Evolutionary conservation across 2,113 vertebrate genomes (phyloP).

Genomic region (Psammodynastes pulverulentus): DNA sequence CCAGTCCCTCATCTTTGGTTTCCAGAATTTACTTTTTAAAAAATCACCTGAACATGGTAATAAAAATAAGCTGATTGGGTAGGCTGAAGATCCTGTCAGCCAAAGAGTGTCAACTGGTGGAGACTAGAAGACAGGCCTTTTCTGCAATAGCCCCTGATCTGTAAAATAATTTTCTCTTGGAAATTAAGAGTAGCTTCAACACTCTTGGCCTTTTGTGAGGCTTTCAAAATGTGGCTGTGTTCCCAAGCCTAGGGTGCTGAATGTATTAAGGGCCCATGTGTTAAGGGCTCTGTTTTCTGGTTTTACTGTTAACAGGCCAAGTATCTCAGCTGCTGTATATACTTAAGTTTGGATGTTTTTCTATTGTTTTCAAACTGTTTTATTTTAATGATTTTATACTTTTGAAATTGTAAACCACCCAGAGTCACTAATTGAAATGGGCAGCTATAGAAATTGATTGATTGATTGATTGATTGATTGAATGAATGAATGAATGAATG

Average conservation of each 20-base stretch:
- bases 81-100: not conserved
- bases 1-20: not conserved
- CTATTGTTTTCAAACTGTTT: not conserved
- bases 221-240: not conserved
- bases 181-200: not conserved
- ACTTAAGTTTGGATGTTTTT: not conserved
- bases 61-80: not conserved
- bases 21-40: not conserved
- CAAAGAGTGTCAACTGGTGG: not conserved
- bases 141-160: not conserved
- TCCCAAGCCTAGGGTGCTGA: not conserved
- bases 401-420: not conserved
- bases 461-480: not conserved
- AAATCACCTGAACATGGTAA: not conserved
- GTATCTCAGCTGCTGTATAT: not conserved
- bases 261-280: not conserved
- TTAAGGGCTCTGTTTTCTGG: not conserved
- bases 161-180: not conserved
- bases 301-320: not conserved
- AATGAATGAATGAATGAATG: no score
- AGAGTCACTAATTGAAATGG: not conserved
- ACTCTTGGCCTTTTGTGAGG: not conserved
- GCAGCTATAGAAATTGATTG: not conserved
- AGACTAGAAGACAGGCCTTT: not conserved
- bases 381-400: not conserved